phyloP scores from a whole-genome alignment of 2,888 invertebrate species.

The Xanthostigma xanthostigma region DNA sequence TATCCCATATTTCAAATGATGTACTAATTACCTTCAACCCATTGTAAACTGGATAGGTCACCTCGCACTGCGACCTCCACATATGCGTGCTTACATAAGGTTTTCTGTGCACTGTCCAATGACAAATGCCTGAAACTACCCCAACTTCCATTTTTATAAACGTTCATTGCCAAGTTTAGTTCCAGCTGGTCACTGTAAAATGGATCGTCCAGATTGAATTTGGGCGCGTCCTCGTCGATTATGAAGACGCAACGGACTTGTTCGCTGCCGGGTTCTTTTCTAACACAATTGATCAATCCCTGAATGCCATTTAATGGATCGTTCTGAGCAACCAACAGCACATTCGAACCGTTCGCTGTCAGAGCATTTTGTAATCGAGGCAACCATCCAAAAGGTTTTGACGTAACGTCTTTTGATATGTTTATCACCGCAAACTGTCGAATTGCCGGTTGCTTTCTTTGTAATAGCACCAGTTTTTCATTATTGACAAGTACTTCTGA shows the following conservation, averaged over 20 bases:
- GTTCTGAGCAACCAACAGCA: slow-evolving; percentile 48
- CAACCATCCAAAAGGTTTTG: slow-evolving; percentile 22
- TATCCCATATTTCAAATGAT: no score
- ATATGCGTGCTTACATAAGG: slow-evolving; percentile 50
- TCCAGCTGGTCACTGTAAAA: slow-evolving; percentile 50
- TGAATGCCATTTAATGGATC: slow-evolving; percentile 58
- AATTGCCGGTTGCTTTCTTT: slow-evolving; percentile 8
- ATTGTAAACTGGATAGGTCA: slow-evolving; percentile 69
- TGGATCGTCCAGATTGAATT: slow-evolving; percentile 45
- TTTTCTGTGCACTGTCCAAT: slow-evolving; percentile 34
- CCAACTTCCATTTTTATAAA: slow-evolving; percentile 43
- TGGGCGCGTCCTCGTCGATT: slow-evolving; percentile 43
- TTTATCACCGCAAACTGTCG: slow-evolving; percentile 14
- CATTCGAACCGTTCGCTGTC: slow-evolving; percentile 6
- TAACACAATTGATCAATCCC: slow-evolving; percentile 74
- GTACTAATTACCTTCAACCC: slow-evolving; percentile 54
- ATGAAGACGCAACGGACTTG: slow-evolving; percentile 46
- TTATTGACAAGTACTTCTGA: slow-evolving; percentile 19
- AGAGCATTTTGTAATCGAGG: slow-evolving; percentile 18
- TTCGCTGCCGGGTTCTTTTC: slow-evolving; percentile 48
- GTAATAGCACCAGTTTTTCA: slow-evolving; percentile 22
- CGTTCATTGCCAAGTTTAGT: slow-evolving; percentile 66
- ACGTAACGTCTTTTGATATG: slow-evolving; percentile 19
- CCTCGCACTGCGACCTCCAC: slow-evolving; percentile 65
- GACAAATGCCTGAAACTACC: slow-evolving; percentile 51